Percentiles rank a stretch among this genome's conserved stretches.
Conservation (phyloP, 2,888 invertebrate species). For the Ephialtes manifestator region DNA sequence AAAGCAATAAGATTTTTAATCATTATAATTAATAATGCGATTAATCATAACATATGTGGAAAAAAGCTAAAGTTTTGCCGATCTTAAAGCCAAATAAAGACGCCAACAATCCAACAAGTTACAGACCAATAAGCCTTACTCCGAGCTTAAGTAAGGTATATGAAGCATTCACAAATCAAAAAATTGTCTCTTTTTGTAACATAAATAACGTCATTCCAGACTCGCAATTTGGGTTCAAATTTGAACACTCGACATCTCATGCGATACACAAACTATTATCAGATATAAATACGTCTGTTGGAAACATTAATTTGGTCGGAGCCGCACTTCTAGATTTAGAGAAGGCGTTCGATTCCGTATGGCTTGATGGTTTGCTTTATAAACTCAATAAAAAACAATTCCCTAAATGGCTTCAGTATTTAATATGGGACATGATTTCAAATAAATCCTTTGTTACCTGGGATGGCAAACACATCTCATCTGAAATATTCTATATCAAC, state of each 20-base stretch:
- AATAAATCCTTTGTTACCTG: slow-evolving; percentile 44
- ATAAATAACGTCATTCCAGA: slow-evolving; percentile 43
- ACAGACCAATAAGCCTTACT: slow-evolving; percentile 65
- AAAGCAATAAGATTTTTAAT: slow-evolving; percentile 18
- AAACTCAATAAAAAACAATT: slow-evolving; percentile 51
- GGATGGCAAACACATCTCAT: slow-evolving; percentile 10
- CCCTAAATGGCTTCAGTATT: slow-evolving; percentile 44
- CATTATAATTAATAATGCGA: slow-evolving; percentile 58
- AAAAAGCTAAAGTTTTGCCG: slow-evolving; percentile 50
- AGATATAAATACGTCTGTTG: slow-evolving; percentile 8
- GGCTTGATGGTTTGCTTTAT: slow-evolving; percentile 54
- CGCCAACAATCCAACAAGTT: slow-evolving; percentile 49
- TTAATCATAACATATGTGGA: slow-evolving; percentile 53
- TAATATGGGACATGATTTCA: slow-evolving; percentile 57
- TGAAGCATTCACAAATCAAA: slow-evolving; percentile 39
- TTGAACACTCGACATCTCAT: slow-evolving; percentile 50
- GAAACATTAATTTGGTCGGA: slow-evolving; percentile 20
- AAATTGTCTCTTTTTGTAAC: neutral
- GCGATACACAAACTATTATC: slow-evolving; percentile 57
- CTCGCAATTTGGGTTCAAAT: slow-evolving; percentile 61
- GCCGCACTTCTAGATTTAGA: slow-evolving; percentile 59
- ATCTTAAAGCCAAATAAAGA: slow-evolving; percentile 53
- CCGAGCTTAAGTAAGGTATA: slow-evolving; percentile 54
- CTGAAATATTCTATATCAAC: slow-evolving; percentile 11
- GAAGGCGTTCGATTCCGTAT: slow-evolving; percentile 62